Evolutionary conservation across 2,888 invertebrate genomes (phyloP).

Genomic region (Rhagium mordax): DNA sequence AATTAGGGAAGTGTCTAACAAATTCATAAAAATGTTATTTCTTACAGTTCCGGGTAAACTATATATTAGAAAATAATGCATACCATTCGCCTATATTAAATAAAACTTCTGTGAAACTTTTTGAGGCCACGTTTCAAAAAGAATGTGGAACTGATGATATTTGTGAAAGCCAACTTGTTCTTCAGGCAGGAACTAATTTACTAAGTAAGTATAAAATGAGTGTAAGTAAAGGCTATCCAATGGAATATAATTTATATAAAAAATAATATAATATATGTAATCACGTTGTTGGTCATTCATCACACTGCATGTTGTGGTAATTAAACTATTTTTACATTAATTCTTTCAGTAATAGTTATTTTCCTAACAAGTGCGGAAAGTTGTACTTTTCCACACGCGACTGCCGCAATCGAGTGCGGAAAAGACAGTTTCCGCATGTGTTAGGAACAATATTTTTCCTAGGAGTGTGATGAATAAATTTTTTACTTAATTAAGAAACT

Average conservation of each 20-base stretch:
- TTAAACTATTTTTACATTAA: too few species aligned
- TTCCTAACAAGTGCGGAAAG: too few species aligned
- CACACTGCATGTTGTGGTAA: too few species aligned
- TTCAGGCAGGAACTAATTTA: conserved; percentile 74
- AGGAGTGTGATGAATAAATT: too few species aligned
- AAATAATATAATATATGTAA: not conserved
- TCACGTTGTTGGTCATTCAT: too few species aligned
- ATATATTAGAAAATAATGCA: conserved; percentile 82
- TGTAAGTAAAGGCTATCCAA: not conserved
- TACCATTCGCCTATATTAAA: conserved; percentile 91
- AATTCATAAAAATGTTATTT: conserved; percentile 36
- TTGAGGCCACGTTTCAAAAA: conserved; percentile 90
- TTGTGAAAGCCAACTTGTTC: conserved; percentile 86
- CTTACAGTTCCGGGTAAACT: conserved; percentile 84
- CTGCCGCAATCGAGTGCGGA: too few species aligned
- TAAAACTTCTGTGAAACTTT: conserved; percentile 84
- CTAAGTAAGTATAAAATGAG: conserved; percentile 60
- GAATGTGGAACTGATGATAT: conserved; percentile 92
- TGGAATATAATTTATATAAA: too few species aligned
- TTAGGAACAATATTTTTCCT: too few species aligned
- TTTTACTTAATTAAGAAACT: too few species aligned
- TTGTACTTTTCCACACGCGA: too few species aligned
- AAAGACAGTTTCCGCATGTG: too few species aligned
- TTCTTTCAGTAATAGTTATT: too few species aligned
- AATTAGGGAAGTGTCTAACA: not conserved